A percentile compares a stretch with the other conserved stretches of the same genome.
Evolutionary conservation across 2,888 invertebrate species (phyloP).

Genomic region (Syrista parreyssii): DNA sequence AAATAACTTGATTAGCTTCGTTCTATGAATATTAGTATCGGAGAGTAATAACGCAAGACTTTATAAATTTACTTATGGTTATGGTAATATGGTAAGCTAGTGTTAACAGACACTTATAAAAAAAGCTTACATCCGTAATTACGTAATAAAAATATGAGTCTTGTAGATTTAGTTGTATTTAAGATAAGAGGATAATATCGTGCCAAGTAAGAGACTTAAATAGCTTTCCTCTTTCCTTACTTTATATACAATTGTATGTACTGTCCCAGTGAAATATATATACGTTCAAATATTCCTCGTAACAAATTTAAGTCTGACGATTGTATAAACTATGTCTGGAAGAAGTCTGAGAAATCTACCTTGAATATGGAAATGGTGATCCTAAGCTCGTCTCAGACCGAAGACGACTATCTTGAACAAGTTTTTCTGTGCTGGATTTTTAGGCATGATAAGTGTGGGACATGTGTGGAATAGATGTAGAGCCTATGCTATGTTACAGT

Average conservation of each 20-base stretch:
- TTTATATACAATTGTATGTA: not conserved
- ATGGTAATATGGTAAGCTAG: not conserved
- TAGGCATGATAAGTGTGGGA: too few species aligned
- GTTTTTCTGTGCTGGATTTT: not conserved
- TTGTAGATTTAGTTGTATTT: not conserved
- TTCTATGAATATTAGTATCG: not conserved
- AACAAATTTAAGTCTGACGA: not conserved
- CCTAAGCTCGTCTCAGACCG: not conserved
- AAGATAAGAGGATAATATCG: not conserved
- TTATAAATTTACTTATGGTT: not conserved
- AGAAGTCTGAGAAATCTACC: not conserved
- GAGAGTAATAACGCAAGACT: not conserved
- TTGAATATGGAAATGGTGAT: not conserved
- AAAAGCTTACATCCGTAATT: not conserved
- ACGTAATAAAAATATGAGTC: not conserved
- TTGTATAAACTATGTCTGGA: not conserved
- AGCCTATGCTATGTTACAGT: too few species aligned
- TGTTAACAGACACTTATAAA: not conserved
- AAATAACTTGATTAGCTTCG: not conserved
- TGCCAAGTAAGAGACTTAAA: not conserved
- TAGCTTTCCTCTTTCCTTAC: not conserved
- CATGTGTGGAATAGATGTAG: too few species aligned
- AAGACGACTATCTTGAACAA: not conserved
- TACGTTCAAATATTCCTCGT: not conserved
- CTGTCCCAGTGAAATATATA: not conserved